phyloP scores from a whole-genome alignment of 2,888 invertebrate species.

The Pristionchus fissidentatus region DNA sequence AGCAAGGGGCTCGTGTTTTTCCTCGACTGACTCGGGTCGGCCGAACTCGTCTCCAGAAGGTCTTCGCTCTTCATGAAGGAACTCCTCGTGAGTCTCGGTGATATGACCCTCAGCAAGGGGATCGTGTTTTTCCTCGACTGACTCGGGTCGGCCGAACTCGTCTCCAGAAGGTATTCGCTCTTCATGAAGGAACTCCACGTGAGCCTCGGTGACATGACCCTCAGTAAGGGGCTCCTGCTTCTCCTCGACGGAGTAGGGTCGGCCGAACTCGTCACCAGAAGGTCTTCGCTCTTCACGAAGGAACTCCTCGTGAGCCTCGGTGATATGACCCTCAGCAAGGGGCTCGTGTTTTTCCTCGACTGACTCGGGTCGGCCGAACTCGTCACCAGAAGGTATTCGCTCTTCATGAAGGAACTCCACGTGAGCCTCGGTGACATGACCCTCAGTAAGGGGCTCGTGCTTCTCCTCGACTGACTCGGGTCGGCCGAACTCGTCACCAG shows the following conservation, averaged over 20 bases:
- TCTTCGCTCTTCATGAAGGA: neutral
- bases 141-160: neutral
- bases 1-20: neutral
- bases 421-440: neutral
- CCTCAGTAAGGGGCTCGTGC: constrained; percentile 30
- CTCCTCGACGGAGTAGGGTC: constrained; percentile 49
- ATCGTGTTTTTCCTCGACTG: neutral
- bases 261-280: constrained; percentile 6
- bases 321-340: neutral
- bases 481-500: neutral
- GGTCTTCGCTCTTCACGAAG: neutral
- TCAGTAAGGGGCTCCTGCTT: constrained; percentile 18
- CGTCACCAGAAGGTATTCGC: neutral
- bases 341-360: neutral
- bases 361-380: neutral
- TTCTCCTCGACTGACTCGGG: constrained; percentile 16
- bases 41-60: neutral
- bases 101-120: neutral
- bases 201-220: neutral
- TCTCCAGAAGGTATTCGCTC: neutral
- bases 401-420: neutral
- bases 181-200: neutral
- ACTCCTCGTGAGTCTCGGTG: neutral
- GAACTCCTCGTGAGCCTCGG: neutral
- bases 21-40: neutral